Conservation (phyloP, 2,797 vertebrate genomes). For the Gymnoscopelus braueri region DNA sequence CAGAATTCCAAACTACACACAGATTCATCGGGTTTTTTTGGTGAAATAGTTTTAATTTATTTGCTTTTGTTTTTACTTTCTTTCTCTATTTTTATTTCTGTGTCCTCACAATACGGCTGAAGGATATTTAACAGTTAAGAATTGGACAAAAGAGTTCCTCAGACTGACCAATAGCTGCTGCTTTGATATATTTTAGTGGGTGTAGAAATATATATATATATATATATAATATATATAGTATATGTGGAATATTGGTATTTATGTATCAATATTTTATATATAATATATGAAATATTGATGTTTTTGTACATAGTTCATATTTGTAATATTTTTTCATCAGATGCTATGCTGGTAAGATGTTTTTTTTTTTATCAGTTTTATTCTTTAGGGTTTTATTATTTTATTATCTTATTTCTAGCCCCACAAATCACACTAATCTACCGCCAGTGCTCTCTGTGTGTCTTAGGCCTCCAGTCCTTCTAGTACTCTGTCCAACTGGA, state of each 20-base stretch:
- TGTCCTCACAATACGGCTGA: conserved; percentile 82
- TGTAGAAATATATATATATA: conserved; percentile 74
- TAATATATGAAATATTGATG: conserved; percentile 75
- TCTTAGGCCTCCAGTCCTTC: conserved; percentile 51
- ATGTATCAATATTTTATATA: conserved; percentile 63
- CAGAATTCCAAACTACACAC: conserved; percentile 80
- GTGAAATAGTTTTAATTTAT: conserved; percentile 85
- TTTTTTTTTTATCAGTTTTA: conserved; percentile 59
- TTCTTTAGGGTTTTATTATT: conserved; percentile 41
- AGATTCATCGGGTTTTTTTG: conserved; percentile 75
- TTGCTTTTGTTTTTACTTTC: conserved; percentile 64
- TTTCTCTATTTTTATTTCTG: conserved; percentile 69
- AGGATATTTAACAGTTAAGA: conserved; percentile 87
- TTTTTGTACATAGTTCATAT: conserved; percentile 85
- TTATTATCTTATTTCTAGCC: conserved; percentile 66
- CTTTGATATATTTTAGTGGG: conserved; percentile 85
- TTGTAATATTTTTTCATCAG: conserved; percentile 81
- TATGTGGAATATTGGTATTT: conserved; percentile 78
- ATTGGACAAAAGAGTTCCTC: conserved; percentile 85
- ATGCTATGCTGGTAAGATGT: conserved; percentile 78
- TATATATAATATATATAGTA: conserved; percentile 73
- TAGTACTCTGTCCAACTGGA: conserved; percentile 25
- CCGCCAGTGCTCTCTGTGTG: conserved; percentile 64
- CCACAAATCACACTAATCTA: conserved; percentile 70
- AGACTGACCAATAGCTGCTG: conserved; percentile 98